phyloP scores from a whole-genome alignment of 1,140 invertebrate genomes.

The Drosophila teissieri region DNA sequence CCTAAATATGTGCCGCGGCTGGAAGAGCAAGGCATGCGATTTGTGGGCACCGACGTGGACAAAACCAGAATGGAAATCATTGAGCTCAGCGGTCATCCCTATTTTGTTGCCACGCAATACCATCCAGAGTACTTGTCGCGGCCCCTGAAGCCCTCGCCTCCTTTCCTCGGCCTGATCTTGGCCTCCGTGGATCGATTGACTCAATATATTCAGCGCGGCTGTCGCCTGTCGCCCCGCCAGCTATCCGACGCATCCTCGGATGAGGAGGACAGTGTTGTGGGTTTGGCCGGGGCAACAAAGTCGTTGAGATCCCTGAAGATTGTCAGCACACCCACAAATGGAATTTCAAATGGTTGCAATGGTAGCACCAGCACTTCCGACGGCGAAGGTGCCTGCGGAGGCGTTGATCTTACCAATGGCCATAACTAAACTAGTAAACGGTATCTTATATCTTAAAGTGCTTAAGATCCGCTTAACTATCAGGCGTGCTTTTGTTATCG shows the following conservation, averaged over 20 bases:
- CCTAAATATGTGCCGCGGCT: constrained; percentile 92
- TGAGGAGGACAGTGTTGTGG: constrained; percentile 76
- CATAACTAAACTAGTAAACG: constrained; percentile 10
- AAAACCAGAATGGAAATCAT: constrained; percentile 94
- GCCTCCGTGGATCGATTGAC: constrained; percentile 92
- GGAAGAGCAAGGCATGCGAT: constrained; percentile 93
- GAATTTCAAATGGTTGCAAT: constrained; percentile 36
- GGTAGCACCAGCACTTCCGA: constrained; percentile 38
- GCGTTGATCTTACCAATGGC: constrained; percentile 19
- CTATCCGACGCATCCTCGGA: constrained; percentile 90
- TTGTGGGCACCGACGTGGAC: constrained; percentile 93
- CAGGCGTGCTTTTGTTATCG: background rate
- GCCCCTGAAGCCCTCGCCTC: constrained; percentile 96
- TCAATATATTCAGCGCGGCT: constrained; percentile 89
- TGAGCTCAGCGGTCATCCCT: constrained; percentile 92
- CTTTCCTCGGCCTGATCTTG: constrained; percentile 97
- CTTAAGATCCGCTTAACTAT: constrained; percentile 5
- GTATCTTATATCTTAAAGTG: background rate
- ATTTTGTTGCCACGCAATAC: constrained; percentile 98
- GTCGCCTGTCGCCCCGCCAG: constrained; percentile 88
- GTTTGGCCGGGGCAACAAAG: constrained; percentile 24
- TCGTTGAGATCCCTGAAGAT: constrained; percentile 35
- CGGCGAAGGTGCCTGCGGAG: constrained; percentile 49
- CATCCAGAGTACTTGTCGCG: constrained; percentile 99
- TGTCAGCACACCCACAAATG: constrained; percentile 29